Conservation (phyloP, 2,888 invertebrate species). For the Acleris cristana region DNA sequence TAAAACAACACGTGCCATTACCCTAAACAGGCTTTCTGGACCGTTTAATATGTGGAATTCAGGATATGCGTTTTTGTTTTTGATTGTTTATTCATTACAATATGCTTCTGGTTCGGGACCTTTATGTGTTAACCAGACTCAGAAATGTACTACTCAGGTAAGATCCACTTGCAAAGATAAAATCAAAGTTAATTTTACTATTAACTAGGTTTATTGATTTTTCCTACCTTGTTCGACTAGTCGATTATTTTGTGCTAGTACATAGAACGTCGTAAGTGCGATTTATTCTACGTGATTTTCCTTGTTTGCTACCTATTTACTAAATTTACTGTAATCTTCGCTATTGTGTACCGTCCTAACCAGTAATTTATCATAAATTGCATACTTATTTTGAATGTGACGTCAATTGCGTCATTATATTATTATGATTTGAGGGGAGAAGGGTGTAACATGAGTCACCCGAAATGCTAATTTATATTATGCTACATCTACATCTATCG, state of each 20-base stretch:
- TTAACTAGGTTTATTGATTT: slow-evolving; percentile 27
- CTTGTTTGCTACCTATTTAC: neutral
- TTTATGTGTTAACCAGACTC: slow-evolving; percentile 62
- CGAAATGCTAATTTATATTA: too few relatives aligned
- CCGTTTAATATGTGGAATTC: slow-evolving; percentile 52
- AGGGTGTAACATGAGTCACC: slow-evolving; percentile 6
- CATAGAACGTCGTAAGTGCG: neutral
- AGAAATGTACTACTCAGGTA: slow-evolving; percentile 71
- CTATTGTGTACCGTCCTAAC: neutral
- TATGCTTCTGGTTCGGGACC: slow-evolving; percentile 56
- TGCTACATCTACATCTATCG: too few relatives aligned
- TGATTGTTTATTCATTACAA: slow-evolving; percentile 55
- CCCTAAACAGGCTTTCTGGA: slow-evolving; percentile 14
- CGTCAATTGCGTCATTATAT: slow-evolving; percentile 9
- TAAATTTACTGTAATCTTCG: neutral
- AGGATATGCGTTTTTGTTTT: slow-evolving; percentile 54
- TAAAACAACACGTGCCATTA: slow-evolving; percentile 29
- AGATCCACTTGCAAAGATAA: slow-evolving; percentile 11
- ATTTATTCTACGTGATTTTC: neutral
- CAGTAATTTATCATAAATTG: neutral
- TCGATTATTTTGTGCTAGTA: neutral
- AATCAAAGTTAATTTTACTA: too few relatives aligned
- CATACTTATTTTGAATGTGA: neutral
- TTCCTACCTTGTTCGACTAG: neutral
- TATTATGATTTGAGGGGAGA: neutral